Evolutionary conservation across 2,888 invertebrate genomes (phyloP), one percentile per base, ranked within the genome.

Genomic region (Hirtodrosophila histrioides): DNA sequence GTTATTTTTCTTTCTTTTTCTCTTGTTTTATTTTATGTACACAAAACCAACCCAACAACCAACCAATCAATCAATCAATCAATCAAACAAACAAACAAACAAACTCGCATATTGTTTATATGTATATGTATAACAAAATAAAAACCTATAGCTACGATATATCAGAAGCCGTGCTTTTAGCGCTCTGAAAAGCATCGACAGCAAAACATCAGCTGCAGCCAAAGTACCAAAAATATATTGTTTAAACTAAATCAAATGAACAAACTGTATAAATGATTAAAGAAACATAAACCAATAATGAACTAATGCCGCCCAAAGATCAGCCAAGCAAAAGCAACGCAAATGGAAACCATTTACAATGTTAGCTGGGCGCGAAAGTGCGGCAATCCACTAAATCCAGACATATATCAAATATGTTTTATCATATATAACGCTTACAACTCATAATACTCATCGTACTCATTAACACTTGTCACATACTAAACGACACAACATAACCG

Each of bases 151-250:
- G 91, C 90, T 91, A 91, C 89, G 91, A 91, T 89, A 91, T 91
- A 86, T 89, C 89, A 88, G 91, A 91, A 84, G 91, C 91, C 79
- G 91, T 91, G 84, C 89, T 91, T 68, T 82, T 91, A 91, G 91
- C 91, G 53, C 91, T 91, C 64, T 91, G 84, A 90, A 58, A 48
- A 65, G 55, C 69, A 69, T 61, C 66, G 61, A 44, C 67, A 65
- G 65, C 68, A 67, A 9, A 33, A 55, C 58, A 50, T 69, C 51
- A 67, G 63, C 75, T 69, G 78, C 78, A 83, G 72, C 83, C 68
- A 83, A 86, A 83, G 72, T 69, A 86, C 76, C 82, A 78, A 78
- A 87, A 64, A 66, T 6, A 43, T 45, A 43, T 60, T 67, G 51
- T 45, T 71, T 36, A 12, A 48, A 41, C 8, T 29, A 7, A 49